Percentiles rank a stretch among this genome's conserved stretches.
Evolutionary conservation across 2,797 vertebrate genomes (phyloP).

Genomic region (Hirundo rustica): DNA sequence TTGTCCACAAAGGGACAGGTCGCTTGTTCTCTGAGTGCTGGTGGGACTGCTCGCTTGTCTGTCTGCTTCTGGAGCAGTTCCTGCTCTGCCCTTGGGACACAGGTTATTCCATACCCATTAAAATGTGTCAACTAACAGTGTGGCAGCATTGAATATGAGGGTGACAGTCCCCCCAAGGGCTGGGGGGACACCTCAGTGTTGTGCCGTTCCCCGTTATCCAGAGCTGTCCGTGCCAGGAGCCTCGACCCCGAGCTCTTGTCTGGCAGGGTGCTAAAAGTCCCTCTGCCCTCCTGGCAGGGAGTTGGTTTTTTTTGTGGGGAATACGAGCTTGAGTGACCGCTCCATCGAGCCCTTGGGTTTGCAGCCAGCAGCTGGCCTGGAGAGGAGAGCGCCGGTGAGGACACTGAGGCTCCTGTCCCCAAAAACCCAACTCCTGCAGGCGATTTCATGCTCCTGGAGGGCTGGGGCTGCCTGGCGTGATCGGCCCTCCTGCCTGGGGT

Average conservation of each 20-base stretch:
- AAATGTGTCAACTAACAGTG: not conserved
- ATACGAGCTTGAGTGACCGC: accelerated
- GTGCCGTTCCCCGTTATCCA: accelerated
- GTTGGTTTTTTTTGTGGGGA: not conserved
- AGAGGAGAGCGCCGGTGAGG: not conserved
- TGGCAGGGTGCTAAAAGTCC: not conserved
- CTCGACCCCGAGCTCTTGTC: accelerated
- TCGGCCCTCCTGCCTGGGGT: accelerated
- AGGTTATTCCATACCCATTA: not conserved
- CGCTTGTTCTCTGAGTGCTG: not conserved
- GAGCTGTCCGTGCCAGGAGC: not conserved
- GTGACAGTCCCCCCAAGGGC: accelerated
- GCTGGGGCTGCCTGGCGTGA: accelerated
- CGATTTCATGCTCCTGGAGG: not conserved
- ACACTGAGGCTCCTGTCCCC: not conserved
- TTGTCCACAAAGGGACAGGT: not conserved
- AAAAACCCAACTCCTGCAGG: accelerated
- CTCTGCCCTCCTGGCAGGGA: not conserved
- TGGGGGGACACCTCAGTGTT: not conserved
- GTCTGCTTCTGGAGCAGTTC: not conserved
- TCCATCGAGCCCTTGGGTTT: not conserved
- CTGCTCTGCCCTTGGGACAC: not conserved
- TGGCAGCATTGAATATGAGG: not conserved
- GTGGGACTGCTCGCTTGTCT: accelerated
- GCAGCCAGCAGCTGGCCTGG: not conserved